Base-by-base conservation (phyloP, 2,797 vertebrate species). In the Columba guinea region DNA sequence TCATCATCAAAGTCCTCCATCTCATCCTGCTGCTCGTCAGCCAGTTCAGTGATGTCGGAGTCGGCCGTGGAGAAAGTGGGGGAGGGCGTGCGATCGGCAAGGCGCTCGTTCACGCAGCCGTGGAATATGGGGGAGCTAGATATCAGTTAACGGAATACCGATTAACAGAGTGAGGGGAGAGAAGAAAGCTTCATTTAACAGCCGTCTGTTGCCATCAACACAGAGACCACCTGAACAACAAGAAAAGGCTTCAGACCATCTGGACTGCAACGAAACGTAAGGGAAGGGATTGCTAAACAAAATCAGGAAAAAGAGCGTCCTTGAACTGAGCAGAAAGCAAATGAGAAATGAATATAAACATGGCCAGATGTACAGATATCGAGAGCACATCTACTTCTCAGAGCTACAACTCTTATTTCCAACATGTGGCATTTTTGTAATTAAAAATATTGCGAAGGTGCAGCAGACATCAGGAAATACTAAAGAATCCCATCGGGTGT, bases 51-150 rank as follows among this genome's bases (percentile, higher is more conserved):
- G 98, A 99, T 99, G 98, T 99, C 99, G 1, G 99, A 99, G 97
- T 99, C 99, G 11, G 98, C 99, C 94, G 99, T 99, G 97, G 99
- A 99, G 98, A 99, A 99, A 96, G 99, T 99, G 90, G 99, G 99
- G 77, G 99, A 99, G 90, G 99, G 99, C 20, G 99, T 99, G 97
- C 99, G 99, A 97, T 99, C 99, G 14, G 98, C 98, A 97, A 99
- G 98, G 93, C 96, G 99, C 98, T 99, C 99, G 78, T 99, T 99
- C 88, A 99, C 99, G 69, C 99, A 99, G 97, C 99, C 99, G 52
- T 99, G 98, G 98, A 99, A 99, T 97, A 99, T 99, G 96, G 99
- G 99, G 95, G 99, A 99, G 98, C 99, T 99, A 98, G 96, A 98
- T 94, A 96, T 93, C 96, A 95, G 97, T 95, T 84, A 97, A 97